Evolutionary conservation across 2,797 vertebrate species (phyloP).

Genomic region (Syndactyla subalaris): DNA sequence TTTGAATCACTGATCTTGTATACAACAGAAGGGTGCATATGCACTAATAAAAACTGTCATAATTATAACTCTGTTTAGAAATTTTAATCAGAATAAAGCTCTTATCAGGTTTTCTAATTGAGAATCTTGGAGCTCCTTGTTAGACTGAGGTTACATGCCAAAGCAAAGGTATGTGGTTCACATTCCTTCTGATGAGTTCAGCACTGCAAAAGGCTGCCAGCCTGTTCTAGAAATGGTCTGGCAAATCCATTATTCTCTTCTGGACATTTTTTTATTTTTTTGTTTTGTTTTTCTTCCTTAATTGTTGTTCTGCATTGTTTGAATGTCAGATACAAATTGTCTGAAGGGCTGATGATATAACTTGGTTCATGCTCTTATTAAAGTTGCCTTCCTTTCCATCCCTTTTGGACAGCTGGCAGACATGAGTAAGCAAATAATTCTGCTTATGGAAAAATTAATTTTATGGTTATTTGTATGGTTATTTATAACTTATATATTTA

Average conservation of each 20-base stretch:
- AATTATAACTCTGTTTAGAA: neutral
- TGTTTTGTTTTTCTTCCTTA: neutral
- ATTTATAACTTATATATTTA: neutral
- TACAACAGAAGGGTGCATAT: neutral
- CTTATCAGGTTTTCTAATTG: neutral
- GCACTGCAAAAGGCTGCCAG: neutral
- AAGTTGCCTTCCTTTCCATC: neutral
- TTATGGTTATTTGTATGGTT: neutral
- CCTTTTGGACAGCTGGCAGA: neutral
- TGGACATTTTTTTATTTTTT: neutral
- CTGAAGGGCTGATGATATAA: neutral
- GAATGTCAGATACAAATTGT: neutral
- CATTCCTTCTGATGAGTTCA: neutral
- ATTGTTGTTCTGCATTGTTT: neutral
- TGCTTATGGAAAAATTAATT: neutral
- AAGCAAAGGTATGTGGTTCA: neutral
- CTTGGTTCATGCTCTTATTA: neutral
- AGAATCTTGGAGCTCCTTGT: neutral
- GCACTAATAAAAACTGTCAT: neutral
- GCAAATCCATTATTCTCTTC: neutral
- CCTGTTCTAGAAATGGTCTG: neutral
- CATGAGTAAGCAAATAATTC: slow-evolving; percentile 14
- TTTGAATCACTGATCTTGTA: neutral
- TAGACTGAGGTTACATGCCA: neutral
- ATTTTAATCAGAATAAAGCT: neutral